Base-by-base conservation (phyloP, 2,113 vertebrate genomes). In the Trichomycterus rosablanca region DNA sequence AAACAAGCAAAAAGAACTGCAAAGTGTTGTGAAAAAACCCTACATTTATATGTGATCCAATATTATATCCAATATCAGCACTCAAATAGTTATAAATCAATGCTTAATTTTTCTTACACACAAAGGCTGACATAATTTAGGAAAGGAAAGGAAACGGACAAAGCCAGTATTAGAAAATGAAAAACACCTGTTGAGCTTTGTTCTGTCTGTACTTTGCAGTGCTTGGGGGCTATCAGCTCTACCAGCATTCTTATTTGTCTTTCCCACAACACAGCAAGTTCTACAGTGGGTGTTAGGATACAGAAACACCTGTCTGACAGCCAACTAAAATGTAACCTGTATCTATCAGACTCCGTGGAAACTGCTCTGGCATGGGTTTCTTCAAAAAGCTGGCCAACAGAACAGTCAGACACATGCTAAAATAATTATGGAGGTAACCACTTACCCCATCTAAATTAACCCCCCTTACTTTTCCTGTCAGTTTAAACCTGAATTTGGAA, bases 161-260 rank as follows among this genome's bases (percentile, higher is more conserved):
- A 44, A 52, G 55, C 19, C 44, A 50, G 50, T 50, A 18, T 23
- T 57, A 49, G 45, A 37, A 69, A 69, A 69, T 66, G 66, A 66
- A 66, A 73, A 62, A 50, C 71, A 73, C 71, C 61, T 69, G 71
- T 69, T 34, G 46, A 26, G 54, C 14, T n/a, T 6, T 24, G 49
- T 52, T 62, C 58, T 53, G 32, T 57, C 45, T 18, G 24, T 26
- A 55, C 23, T 28, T 22, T 24, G 22, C 46, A 35, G 22, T 32
- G 50, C 37, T 45, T 51, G 34, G 20, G 45, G 5, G 8, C 6
- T 61, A 57, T 60, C 32, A n/a, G 7, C 20, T 44, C 24, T 6
- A 35, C 43, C 43, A 16, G 4, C 22, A 35, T 44, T 66, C 10
- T 26, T 51, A 18, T 34, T 62, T 44, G 18, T 34, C 23, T 66